These are phyloP conservation scores for Acleris cristana DNA, from an alignment of 2,888 invertebrate genomes.

Conservation along the genomic window DNA sequence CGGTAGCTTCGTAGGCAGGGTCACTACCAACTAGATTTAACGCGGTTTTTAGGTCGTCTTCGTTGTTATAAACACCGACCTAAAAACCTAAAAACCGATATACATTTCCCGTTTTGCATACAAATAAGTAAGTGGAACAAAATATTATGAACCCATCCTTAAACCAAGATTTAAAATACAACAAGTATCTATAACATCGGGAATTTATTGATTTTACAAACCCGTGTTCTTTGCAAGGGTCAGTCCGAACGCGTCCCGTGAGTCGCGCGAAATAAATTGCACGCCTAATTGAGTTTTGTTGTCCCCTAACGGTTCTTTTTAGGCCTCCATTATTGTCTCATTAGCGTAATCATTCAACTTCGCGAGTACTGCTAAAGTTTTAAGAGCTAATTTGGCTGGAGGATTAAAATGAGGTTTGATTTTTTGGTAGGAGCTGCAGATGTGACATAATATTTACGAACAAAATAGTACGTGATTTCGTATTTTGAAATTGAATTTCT, in stretches of 20 bases:
- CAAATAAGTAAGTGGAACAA: no score
- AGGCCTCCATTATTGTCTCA: constrained; percentile 30
- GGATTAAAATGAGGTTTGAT: constrained; percentile 3
- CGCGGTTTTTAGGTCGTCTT: no score
- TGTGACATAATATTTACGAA: no score
- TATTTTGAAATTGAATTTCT: no score
- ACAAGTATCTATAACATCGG: background rate
- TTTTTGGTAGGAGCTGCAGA: background rate
- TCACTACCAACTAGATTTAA: no score
- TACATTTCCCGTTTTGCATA: no score
- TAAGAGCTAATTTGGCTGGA: constrained; percentile 13
- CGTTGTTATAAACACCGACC: no score
- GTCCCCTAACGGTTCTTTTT: constrained; percentile 32
- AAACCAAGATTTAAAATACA: background rate
- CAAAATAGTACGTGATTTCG: no score
- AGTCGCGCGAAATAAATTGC: constrained; percentile 28
- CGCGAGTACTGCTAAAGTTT: constrained; percentile 21
- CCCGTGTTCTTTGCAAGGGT: constrained; percentile 8
- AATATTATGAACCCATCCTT: background rate
- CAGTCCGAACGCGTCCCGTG: constrained; percentile 19
- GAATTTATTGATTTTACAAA: constrained; percentile 20
- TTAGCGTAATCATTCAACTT: constrained; percentile 30
- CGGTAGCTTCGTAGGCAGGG: no score
- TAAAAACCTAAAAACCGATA: no score
- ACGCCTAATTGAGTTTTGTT: constrained; percentile 35